Conservation (phyloP, 2,888 invertebrate species). For the Trissolcus japonicus region DNA sequence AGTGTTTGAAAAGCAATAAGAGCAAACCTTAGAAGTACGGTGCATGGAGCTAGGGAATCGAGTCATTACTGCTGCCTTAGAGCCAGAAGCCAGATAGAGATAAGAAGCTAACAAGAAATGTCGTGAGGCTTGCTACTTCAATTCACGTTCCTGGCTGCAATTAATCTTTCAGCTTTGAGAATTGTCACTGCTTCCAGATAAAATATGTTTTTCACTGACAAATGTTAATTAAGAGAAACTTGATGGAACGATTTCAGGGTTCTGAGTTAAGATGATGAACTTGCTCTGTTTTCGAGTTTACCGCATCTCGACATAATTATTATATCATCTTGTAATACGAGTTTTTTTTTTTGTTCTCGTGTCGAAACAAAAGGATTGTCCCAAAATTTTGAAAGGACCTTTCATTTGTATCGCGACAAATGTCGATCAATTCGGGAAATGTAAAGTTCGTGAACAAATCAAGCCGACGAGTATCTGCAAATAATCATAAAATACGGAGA, state of each 20-base stretch:
- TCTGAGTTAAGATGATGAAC: slow-evolving; percentile 28
- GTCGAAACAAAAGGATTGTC: slow-evolving; percentile 3
- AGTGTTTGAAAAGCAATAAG: slow-evolving; percentile 48
- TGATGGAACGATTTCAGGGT: neutral
- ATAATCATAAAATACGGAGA: slow-evolving; percentile 48
- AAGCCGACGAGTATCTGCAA: slow-evolving; percentile 30
- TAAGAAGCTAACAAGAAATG: slow-evolving; percentile 52
- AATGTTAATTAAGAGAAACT: slow-evolving; percentile 34
- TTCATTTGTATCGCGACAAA: slow-evolving; percentile 14
- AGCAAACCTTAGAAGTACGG: slow-evolving; percentile 45
- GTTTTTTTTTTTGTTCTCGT: too few relatives aligned
- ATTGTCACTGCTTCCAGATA: slow-evolving; percentile 36
- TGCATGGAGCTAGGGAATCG: slow-evolving; percentile 37
- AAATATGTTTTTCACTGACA: slow-evolving; percentile 33
- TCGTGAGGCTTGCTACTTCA: slow-evolving; percentile 42
- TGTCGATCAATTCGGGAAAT: slow-evolving; percentile 33
- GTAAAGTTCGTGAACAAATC: slow-evolving; percentile 13
- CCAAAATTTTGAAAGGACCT: slow-evolving; percentile 10
- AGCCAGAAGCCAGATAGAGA: slow-evolving; percentile 52
- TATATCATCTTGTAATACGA: neutral
- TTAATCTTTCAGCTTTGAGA: slow-evolving; percentile 47
- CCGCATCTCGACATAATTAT: neutral
- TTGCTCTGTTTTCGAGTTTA: slow-evolving; percentile 2
- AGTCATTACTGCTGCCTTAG: slow-evolving; percentile 51
- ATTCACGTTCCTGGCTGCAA: slow-evolving; percentile 36